Evolutionary conservation across 2,888 invertebrate genomes (phyloP).

Genomic region (Eueremaeus valkanovi): DNA sequence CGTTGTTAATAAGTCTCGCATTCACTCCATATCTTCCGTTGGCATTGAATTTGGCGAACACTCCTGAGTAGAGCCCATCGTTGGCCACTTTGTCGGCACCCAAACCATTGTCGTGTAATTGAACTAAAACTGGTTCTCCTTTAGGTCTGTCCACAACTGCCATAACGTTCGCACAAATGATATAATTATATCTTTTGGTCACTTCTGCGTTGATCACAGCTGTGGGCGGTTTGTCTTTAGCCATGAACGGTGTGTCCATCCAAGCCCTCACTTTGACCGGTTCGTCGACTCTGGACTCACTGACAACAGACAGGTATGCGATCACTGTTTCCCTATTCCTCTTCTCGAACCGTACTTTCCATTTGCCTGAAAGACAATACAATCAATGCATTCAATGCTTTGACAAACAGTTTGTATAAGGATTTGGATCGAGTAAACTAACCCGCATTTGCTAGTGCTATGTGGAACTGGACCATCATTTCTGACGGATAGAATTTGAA

Average conservation of each 20-base stretch:
- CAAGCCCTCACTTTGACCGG: not conserved
- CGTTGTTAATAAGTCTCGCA: conserved; percentile 45
- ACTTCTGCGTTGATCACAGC: conserved; percentile 19
- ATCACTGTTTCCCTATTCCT: not conserved
- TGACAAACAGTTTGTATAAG: not conserved
- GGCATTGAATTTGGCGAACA: conserved; percentile 49
- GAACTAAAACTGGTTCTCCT: conserved; percentile 46
- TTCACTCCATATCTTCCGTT: conserved; percentile 51
- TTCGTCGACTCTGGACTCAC: conserved; percentile 16
- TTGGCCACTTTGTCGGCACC: conserved; percentile 50
- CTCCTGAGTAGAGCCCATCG: conserved; percentile 52
- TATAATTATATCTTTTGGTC: conserved; percentile 46
- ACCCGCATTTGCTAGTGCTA: not conserved
- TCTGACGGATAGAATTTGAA: not conserved
- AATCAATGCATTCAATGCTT: not conserved
- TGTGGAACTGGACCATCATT: not conserved
- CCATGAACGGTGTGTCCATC: conserved; percentile 19
- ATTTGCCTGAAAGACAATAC: not conserved
- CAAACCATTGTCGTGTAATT: conserved; percentile 48
- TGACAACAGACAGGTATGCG: not conserved
- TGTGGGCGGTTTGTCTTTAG: not conserved
- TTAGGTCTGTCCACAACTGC: conserved; percentile 48
- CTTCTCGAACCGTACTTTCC: conserved; percentile 9
- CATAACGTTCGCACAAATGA: conserved; percentile 47
- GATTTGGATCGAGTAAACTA: not conserved